Conservation (phyloP, 1,140 invertebrate species). For the Solenopsis invicta region DNA sequence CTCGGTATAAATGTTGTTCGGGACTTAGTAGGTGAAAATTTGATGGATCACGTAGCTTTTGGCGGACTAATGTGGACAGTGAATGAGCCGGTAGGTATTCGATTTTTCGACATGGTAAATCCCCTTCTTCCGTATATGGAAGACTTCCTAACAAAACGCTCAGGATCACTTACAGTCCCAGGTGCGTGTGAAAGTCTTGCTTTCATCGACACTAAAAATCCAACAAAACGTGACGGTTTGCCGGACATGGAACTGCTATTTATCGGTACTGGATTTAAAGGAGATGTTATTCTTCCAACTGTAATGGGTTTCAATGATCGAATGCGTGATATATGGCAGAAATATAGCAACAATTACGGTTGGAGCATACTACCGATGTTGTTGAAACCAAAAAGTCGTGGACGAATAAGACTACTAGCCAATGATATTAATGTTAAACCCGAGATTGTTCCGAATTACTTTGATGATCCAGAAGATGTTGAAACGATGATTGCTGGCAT, state of each 20-base stretch:
- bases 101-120: conserved; percentile 61
- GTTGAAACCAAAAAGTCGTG: conserved; percentile 91
- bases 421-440: conserved; percentile 92
- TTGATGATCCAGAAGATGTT: conserved; percentile 89
- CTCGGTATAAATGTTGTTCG: conserved; percentile 89
- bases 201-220: conserved; percentile 91
- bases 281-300: conserved; percentile 86
- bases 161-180: conserved; percentile 92
- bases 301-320: conserved; percentile 85
- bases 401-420: conserved; percentile 90
- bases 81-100: conserved; percentile 84
- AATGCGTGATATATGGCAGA: conserved; percentile 88
- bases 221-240: conserved; percentile 89
- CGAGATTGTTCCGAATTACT: conserved; percentile 94
- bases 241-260: conserved; percentile 93
- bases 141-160: conserved; percentile 87
- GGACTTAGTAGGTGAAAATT: conserved; percentile 92
- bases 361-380: conserved; percentile 91
- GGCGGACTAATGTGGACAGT: conserved; percentile 91
- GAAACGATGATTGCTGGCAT: conserved; percentile 90
- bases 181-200: conserved; percentile 94
- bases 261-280: conserved; percentile 87
- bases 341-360: conserved; percentile 86
- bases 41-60: conserved; percentile 93
- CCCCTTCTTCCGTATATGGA: conserved; percentile 80